These are phyloP conservation scores for Polypedilum vanderplanki DNA, from an alignment of 1,140 invertebrate species.

Conservation along the genomic window DNA sequence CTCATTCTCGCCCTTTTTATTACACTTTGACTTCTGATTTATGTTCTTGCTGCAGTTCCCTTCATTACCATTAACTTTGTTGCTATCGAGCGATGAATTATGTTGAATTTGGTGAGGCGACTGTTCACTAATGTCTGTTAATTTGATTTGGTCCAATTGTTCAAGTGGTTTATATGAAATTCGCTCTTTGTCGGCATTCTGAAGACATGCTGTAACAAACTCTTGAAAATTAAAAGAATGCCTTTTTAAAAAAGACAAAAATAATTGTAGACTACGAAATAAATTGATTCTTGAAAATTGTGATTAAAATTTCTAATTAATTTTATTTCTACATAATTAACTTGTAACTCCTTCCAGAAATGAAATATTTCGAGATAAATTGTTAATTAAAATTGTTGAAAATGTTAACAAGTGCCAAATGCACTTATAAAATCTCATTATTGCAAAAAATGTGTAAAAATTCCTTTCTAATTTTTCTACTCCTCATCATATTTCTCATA, in stretches of 20 bases:
- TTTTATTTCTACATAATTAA: no score
- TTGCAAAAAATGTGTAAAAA: not conserved
- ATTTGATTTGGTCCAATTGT: slow-evolving; percentile 41
- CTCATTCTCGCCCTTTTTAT: slow-evolving; percentile 29
- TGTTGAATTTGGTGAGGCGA: not conserved
- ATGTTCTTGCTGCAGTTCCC: not conserved
- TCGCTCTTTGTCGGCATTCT: slow-evolving; percentile 49
- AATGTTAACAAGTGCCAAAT: no score
- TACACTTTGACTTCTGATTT: slow-evolving; percentile 30
- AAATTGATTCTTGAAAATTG: no score
- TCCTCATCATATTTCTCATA: not conserved
- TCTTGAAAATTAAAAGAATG: slow-evolving; percentile 8
- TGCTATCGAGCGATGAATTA: slow-evolving; percentile 36
- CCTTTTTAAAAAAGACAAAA: not conserved
- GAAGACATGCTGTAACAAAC: slow-evolving; percentile 45
- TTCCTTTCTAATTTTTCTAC: not conserved
- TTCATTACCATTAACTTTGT: slow-evolving; percentile 31
- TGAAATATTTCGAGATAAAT: no score
- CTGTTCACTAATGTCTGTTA: slow-evolving; percentile 23
- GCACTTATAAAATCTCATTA: not conserved
- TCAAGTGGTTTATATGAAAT: slow-evolving; percentile 48
- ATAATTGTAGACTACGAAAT: not conserved
- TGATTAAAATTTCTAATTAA: no score
- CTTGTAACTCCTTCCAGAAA: no score
- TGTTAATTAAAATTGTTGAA: no score